A percentile compares a stretch with the other conserved stretches of the same genome.
Evolutionary conservation across 2,888 invertebrate genomes (phyloP).

Genomic region (Myopa tessellatipennis): DNA sequence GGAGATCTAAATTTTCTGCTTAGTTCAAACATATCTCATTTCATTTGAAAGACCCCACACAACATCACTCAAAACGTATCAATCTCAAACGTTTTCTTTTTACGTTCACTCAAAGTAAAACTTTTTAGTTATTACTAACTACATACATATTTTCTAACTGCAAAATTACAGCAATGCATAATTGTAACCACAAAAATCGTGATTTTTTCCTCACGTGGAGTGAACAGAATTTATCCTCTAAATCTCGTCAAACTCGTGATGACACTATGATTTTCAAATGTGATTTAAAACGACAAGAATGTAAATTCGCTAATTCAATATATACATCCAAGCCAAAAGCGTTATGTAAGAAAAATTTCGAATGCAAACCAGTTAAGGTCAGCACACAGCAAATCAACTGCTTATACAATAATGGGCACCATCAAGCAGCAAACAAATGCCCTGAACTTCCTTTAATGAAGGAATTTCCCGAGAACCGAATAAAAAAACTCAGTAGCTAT

Average conservation of each 20-base stretch:
- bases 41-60: no score
- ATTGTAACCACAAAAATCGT: background rate
- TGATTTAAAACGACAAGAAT: background rate
- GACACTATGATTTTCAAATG: background rate
- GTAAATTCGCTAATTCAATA: background rate
- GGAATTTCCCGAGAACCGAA: background rate
- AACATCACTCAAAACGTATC: background rate
- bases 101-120: background rate
- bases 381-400: background rate
- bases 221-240: background rate
- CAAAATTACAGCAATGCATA: slow-evolving; percentile 1
- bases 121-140: background rate
- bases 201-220: background rate
- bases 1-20: no score
- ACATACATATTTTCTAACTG: background rate
- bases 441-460: background rate
- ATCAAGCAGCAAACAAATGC: background rate
- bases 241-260: background rate
- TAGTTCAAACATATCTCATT: no score
- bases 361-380: background rate
- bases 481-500: background rate
- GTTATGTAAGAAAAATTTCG: background rate
- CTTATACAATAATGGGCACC: background rate
- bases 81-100: background rate
- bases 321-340: background rate